Base-by-base conservation (phyloP, 1,140 invertebrate species). In the Drosophila hydei region DNA sequence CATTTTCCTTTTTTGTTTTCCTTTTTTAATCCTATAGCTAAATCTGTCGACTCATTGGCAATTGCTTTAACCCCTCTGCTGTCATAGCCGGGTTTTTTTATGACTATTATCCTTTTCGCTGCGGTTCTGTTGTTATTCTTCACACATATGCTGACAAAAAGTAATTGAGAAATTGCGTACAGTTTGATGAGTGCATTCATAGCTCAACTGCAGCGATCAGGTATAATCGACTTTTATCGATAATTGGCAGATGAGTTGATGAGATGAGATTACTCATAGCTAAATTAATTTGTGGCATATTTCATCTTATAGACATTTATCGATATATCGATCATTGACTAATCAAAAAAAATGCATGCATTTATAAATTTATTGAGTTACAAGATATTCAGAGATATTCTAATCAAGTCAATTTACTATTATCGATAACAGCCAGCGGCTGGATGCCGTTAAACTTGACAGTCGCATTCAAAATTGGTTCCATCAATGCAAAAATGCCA, bases 121-220 rank as follows among this genome's bases (percentile, higher is more conserved):
- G 72, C 59, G 67, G 61, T 77, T 77, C 74, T 65, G 50, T 85
- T 79, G 80, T 59, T 76, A 58, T 87, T 68, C 62, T 88, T 88
- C 77, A 88, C 81, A 87, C 83, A 87, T 87, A 81, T 87, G 77
- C 75, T 81, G 77, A 87, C 65, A 85, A 85, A 87, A 85, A n/a
- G n/a, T 85, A 85, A 88, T 85, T 88, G 83, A 76, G 77, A 61
- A 80, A 85, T 56, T 58, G 61, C 16, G 23, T 18, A 23, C 21
- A 19, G 40, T 25, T 18, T 45, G 33, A 3, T 18, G 33, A 11
- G 42, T 3, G 3, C 43, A 23, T 40, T 42, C 8, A 40, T 4
- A 36, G 4, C 18, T 11, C 8, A 33, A 30, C 12, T 36, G 11
- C 5, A 42, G 9, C 16, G 14, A 43, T n/a, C n/a, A n/a, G n/a